A percentile compares a stretch with the other conserved stretches of the same genome.
Conservation (phyloP, 2,113 vertebrate genomes). For the Leucoraja erinaceus region DNA sequence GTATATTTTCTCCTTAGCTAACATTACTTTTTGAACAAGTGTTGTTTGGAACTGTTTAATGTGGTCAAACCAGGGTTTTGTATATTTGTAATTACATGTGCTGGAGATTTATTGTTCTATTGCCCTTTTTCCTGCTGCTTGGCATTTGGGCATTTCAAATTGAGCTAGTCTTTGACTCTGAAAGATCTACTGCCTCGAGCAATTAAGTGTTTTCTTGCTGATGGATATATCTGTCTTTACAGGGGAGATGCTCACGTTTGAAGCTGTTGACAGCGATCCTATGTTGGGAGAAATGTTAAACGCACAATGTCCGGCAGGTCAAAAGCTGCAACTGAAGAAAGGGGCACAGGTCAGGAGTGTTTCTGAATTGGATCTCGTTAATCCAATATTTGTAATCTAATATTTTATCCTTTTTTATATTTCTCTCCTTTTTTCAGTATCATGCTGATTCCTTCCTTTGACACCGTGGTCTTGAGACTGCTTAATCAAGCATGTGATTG, state of each 20-base stretch:
- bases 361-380: neutral
- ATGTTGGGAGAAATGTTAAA: constrained; percentile 67
- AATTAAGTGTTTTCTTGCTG: neutral
- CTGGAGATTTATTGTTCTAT: neutral
- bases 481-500: too few relatives aligned
- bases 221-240: neutral
- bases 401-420: neutral
- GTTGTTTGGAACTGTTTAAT: too few relatives aligned
- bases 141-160: neutral
- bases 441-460: too few relatives aligned
- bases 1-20: too few relatives aligned
- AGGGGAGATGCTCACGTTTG: constrained; percentile 67
- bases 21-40: too few relatives aligned
- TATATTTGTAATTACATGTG: too few relatives aligned
- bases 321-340: constrained; percentile 75
- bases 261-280: constrained; percentile 84
- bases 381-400: too few relatives aligned
- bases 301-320: constrained; percentile 75
- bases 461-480: too few relatives aligned
- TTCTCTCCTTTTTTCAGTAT: neutral
- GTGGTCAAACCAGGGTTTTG: neutral
- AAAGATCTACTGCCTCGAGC: neutral
- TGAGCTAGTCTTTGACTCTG: neutral
- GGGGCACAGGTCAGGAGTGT: constrained; percentile 73
- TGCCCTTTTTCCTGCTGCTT: neutral